Evolutionary conservation across 2,888 invertebrate genomes (phyloP).

Genomic region (Actias luna): DNA sequence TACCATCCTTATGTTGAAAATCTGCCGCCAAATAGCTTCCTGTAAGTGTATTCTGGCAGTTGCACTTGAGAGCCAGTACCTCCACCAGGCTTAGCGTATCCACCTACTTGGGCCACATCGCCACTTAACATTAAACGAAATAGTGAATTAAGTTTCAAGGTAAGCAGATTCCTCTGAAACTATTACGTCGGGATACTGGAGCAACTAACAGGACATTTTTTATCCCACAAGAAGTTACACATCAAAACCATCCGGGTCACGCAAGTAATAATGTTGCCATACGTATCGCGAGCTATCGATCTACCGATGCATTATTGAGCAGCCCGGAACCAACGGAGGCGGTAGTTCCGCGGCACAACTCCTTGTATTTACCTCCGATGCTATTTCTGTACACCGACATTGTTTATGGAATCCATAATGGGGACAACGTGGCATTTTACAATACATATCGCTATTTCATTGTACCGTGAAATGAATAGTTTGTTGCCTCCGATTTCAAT

Average conservation of each 20-base stretch:
- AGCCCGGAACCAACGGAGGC: conserved; percentile 46
- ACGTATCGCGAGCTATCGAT: conserved; percentile 52
- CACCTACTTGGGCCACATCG: too few relatives aligned
- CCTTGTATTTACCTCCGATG: conserved; percentile 55
- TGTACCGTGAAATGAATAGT: neutral
- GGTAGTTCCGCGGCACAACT: conserved; percentile 45
- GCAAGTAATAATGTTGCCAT: neutral
- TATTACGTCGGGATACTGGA: too few relatives aligned
- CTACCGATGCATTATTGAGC: conserved; percentile 72
- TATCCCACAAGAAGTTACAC: too few relatives aligned
- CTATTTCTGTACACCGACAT: conserved; percentile 67
- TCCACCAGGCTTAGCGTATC: too few relatives aligned
- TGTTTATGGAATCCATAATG: conserved; percentile 76
- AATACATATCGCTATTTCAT: conserved; percentile 22
- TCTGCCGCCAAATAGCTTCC: too few relatives aligned
- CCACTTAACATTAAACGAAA: too few relatives aligned
- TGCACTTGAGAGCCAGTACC: too few relatives aligned
- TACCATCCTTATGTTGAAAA: too few relatives aligned
- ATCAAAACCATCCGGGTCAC: neutral
- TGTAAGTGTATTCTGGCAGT: too few relatives aligned
- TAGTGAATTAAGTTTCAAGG: too few relatives aligned
- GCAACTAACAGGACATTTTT: too few relatives aligned
- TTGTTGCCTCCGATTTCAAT: neutral
- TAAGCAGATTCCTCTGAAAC: too few relatives aligned
- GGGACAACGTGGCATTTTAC: conserved; percentile 57